phyloP scores from a whole-genome alignment of 2,113 vertebrate species.

The Chloebia gouldiae region DNA sequence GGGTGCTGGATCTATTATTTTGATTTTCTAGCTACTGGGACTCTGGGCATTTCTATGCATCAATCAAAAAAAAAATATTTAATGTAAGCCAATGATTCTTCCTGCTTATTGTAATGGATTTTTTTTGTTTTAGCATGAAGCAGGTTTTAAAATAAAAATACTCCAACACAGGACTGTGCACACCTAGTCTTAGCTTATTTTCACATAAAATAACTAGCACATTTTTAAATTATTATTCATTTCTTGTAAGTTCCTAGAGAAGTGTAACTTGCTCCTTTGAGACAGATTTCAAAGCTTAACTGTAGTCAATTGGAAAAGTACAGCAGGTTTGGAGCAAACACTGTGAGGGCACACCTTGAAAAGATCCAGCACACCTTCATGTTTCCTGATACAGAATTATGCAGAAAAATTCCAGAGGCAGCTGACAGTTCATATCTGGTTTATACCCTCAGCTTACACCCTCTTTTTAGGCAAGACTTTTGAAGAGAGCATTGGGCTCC shows the following conservation, averaged over 20 bases:
- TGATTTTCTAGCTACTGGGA: neutral
- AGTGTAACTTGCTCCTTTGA: neutral
- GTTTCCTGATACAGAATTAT: neutral
- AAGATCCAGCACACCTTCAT: neutral
- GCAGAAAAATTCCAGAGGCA: neutral
- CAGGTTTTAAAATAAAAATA: neutral
- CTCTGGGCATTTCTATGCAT: neutral
- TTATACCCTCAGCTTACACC: neutral
- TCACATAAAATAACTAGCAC: neutral
- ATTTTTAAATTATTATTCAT: neutral
- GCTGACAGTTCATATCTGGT: neutral
- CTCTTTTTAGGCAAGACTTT: neutral
- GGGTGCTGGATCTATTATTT: neutral
- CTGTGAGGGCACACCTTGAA: neutral
- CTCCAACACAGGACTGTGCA: accelerated
- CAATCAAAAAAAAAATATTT: neutral
- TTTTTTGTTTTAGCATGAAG: neutral
- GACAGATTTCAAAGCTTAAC: neutral
- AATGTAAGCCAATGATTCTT: neutral
- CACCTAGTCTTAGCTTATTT: neutral
- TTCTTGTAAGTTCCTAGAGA: neutral
- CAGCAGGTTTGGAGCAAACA: neutral
- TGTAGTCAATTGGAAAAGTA: neutral
- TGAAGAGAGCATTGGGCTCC: neutral
- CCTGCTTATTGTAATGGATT: neutral